Conservation (phyloP, 2,888 invertebrate species). For the Gibbula magus region DNA sequence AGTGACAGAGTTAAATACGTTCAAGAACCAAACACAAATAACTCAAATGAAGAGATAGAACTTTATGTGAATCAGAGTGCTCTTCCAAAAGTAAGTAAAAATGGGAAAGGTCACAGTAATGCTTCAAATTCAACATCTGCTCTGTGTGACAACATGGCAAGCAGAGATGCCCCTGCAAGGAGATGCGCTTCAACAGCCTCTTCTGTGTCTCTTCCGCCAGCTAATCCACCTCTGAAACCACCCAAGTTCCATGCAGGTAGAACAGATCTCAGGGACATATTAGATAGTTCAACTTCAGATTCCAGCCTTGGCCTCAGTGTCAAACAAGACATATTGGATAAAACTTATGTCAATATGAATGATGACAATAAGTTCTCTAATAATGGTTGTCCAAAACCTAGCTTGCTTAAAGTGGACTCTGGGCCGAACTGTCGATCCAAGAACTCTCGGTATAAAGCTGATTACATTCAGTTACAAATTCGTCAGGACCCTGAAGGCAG, state of each 20-base stretch:
- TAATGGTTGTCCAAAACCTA: not conserved
- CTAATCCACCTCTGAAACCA: slow-evolving; percentile 49
- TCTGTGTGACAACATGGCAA: not conserved
- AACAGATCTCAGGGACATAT: slow-evolving; percentile 17
- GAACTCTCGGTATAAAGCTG: not conserved
- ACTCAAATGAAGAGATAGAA: not conserved
- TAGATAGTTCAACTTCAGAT: not conserved
- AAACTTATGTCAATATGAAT: not conserved
- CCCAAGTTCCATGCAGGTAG: slow-evolving; percentile 42
- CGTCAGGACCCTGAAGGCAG: slow-evolving; percentile 4
- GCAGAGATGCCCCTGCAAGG: slow-evolving; percentile 19
- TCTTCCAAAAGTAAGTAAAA: not conserved
- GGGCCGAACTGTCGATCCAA: not conserved
- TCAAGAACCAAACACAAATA: not conserved
- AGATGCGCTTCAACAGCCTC: slow-evolving; percentile 41
- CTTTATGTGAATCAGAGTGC: not conserved
- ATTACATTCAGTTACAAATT: slow-evolving; percentile 18
- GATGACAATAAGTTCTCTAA: not conserved
- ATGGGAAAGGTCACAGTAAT: not conserved
- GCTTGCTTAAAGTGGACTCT: not conserved
- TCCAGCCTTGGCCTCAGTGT: not conserved
- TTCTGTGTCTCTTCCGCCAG: slow-evolving; percentile 35
- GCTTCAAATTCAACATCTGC: not conserved
- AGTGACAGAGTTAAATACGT: not conserved
- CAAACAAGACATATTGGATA: not conserved